phyloP scores from a whole-genome alignment of 2,888 invertebrate genomes.

The Drosophila cognata region DNA sequence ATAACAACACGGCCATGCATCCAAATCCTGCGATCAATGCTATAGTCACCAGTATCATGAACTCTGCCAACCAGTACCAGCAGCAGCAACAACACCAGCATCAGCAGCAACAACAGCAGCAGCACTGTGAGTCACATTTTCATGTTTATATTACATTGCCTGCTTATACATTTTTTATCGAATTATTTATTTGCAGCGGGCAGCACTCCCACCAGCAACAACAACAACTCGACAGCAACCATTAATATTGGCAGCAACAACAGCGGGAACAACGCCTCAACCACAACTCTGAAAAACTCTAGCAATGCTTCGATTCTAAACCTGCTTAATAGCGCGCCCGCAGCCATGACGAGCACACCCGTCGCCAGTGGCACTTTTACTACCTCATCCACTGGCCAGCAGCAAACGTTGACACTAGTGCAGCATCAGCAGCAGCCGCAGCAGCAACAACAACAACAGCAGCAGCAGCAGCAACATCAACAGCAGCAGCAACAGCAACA shows the following conservation, averaged over 20 bases:
- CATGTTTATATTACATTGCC: not conserved
- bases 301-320: conserved; percentile 91
- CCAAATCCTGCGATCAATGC: conserved; percentile 89
- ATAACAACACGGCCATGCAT: conserved; percentile 76
- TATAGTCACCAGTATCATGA: conserved; percentile 92
- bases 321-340: conserved; percentile 91
- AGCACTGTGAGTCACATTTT: conserved; percentile 45
- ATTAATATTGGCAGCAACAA: conserved; percentile 37
- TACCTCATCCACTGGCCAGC: conserved; percentile 75
- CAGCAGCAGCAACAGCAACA: conserved; percentile 72
- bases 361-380: conserved; percentile 85
- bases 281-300: conserved; percentile 74
- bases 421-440: conserved; percentile 76
- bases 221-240: conserved; percentile 31
- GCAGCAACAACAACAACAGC: conserved; percentile 74
- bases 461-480: conserved; percentile 75
- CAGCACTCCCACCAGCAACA: conserved; percentile 61
- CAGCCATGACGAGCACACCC: conserved; percentile 89
- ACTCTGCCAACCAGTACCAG: conserved; percentile 92
- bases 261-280: conserved; percentile 26
- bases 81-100: conserved; percentile 85
- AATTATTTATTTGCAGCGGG: conserved; percentile 30
- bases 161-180: not conserved
- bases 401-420: conserved; percentile 77
- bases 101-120: conserved; percentile 52